A percentile compares a stretch with the other conserved stretches of the same genome.
Conservation (phyloP, 2,113 vertebrate genomes). For the Pterocles gutturalis region DNA sequence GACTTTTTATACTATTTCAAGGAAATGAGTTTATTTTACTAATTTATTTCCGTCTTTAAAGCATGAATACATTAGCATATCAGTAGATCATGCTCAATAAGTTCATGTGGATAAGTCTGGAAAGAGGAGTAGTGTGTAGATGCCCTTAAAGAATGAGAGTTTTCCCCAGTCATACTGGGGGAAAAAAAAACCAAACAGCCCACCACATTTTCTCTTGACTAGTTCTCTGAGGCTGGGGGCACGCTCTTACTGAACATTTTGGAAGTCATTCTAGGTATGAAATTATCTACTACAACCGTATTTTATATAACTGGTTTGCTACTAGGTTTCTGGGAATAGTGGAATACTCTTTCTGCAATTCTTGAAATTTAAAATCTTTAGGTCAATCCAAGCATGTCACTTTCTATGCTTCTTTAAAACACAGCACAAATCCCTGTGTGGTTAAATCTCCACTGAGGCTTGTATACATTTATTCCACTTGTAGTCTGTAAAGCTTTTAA, state of each 20-base stretch:
- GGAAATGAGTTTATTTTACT: background rate
- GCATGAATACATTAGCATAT: background rate
- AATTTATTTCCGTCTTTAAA: background rate
- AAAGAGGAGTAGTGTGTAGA: background rate
- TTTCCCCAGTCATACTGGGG: background rate
- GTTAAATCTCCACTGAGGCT: background rate
- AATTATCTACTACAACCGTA: background rate
- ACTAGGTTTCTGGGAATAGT: background rate
- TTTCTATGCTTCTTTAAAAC: background rate
- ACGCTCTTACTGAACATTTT: background rate
- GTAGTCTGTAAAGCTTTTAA: conserved; percentile 26
- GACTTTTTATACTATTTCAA: background rate
- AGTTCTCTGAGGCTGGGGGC: background rate
- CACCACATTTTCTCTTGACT: background rate
- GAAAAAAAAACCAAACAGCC: background rate
- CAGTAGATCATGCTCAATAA: background rate
- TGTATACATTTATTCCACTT: background rate
- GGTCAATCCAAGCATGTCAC: background rate
- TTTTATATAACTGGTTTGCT: background rate
- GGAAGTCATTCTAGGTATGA: background rate
- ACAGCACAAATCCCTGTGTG: background rate
- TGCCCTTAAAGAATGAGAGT: background rate
- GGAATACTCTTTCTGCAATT: background rate
- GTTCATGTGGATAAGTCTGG: background rate
- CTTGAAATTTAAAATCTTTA: background rate